These are phyloP conservation scores for Mesorhabditis belari DNA, from an alignment of 2,888 invertebrate species.

Conservation along the genomic window DNA sequence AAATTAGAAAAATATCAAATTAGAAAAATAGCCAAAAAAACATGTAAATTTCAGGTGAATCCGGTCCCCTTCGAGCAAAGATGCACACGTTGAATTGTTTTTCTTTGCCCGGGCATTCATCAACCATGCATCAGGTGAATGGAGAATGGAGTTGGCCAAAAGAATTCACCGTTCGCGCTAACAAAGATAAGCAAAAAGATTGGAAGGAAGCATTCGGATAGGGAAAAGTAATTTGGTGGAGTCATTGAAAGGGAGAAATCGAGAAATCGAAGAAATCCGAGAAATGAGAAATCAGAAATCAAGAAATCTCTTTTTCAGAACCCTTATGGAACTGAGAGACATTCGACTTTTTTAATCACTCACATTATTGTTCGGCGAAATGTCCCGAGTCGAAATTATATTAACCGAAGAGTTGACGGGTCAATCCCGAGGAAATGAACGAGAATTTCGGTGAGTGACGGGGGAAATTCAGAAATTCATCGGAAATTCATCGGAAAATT, in stretches of 20 bases:
- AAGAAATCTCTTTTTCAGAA: conserved; percentile 44
- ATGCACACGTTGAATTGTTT: conserved; percentile 52
- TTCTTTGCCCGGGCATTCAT: conserved; percentile 57
- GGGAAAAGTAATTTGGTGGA: conserved; percentile 47
- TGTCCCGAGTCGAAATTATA: conserved; percentile 54
- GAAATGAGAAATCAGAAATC: too few relatives aligned
- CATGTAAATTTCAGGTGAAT: too few relatives aligned
- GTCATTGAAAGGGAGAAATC: neutral
- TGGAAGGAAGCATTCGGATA: conserved; percentile 57
- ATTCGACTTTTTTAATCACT: conserved; percentile 55
- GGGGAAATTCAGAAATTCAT: too few relatives aligned
- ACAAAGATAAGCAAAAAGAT: conserved; percentile 57
- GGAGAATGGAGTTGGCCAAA: conserved; percentile 55
- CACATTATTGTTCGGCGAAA: conserved; percentile 55
- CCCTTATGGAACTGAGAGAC: conserved; percentile 55
- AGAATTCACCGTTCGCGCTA: conserved; percentile 55
- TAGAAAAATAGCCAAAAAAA: neutral
- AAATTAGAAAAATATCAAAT: neutral
- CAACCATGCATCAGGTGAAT: conserved; percentile 56
- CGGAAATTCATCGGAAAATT: too few relatives aligned
- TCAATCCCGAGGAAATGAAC: neutral
- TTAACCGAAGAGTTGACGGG: conserved; percentile 31
- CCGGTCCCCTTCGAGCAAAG: conserved; percentile 45
- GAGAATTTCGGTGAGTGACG: neutral
- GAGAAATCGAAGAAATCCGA: too few relatives aligned